A percentile compares a stretch with the other conserved stretches of the same genome.
These are phyloP conservation scores for Potamarius usumacintae DNA, from an alignment of 2,113 vertebrate genomes.

Conservation along the genomic window DNA sequence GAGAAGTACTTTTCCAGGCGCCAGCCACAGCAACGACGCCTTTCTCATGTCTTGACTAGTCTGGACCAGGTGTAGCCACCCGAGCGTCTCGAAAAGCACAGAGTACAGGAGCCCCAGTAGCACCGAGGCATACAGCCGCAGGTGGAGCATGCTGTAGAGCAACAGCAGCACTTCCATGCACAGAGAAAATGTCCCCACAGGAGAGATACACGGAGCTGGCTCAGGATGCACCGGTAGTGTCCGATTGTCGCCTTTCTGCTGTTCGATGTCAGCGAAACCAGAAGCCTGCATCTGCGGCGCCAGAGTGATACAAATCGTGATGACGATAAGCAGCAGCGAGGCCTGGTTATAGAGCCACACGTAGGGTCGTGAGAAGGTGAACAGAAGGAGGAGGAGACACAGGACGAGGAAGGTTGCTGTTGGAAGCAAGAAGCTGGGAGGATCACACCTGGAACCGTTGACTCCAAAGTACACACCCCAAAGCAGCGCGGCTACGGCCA, in stretches of 20 bases:
- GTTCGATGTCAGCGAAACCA: conserved; percentile 64
- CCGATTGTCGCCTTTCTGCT: conserved; percentile 66
- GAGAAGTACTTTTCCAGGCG: conserved; percentile 84
- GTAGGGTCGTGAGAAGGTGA: conserved; percentile 90
- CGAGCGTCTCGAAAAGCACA: conserved; percentile 87
- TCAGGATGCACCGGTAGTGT: conserved; percentile 31
- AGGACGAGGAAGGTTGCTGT: conserved; percentile 82
- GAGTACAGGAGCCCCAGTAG: conserved; percentile 89
- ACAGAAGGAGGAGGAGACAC: conserved; percentile 82
- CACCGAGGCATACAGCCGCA: conserved; percentile 90
- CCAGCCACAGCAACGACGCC: conserved; percentile 78
- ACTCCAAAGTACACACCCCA: conserved; percentile 88
- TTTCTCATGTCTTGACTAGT: conserved; percentile 47
- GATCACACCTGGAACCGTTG: conserved; percentile 74
- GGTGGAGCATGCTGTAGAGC: conserved; percentile 93
- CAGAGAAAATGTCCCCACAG: conserved; percentile 93
- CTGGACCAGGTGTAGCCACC: conserved; percentile 80
- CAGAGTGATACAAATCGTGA: conserved; percentile 86
- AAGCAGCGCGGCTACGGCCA: conserved; percentile 81
- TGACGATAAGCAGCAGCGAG: conserved; percentile 81
- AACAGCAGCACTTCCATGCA: conserved; percentile 92
- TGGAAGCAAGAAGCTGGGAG: conserved; percentile 78
- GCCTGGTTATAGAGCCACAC: conserved; percentile 83
- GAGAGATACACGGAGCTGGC: conserved; percentile 81
- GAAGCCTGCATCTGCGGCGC: conserved; percentile 83